These are phyloP conservation scores for Ptychochromis oligacanthus DNA, from an alignment of 2,113 vertebrate species.

Conservation along the genomic window DNA sequence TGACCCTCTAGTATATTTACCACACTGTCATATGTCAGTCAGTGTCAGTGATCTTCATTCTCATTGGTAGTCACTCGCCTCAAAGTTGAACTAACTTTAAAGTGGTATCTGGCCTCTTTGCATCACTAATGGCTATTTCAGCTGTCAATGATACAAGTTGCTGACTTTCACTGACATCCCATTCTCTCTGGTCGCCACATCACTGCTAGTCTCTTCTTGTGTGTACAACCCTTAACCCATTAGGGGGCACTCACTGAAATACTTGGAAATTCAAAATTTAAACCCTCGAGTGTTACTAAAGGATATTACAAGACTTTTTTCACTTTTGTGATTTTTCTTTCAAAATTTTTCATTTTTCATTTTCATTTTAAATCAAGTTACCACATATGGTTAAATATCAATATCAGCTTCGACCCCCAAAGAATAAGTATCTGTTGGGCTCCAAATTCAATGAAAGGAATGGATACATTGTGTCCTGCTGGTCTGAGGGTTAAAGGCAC, in stretches of 20 bases:
- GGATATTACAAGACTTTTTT: neutral
- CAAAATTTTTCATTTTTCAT: neutral
- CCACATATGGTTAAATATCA: neutral
- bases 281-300: neutral
- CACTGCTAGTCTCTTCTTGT: neutral
- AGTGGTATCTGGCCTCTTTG: neutral
- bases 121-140: neutral
- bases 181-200: neutral
- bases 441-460: neutral
- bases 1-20: neutral
- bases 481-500: neutral
- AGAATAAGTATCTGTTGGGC: neutral
- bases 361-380: neutral
- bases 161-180: neutral
- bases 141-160: neutral
- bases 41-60: neutral
- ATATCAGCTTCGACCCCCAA: neutral
- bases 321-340: neutral
- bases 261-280: too few relatives aligned
- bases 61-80: neutral
- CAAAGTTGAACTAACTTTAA: neutral
- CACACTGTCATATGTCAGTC: neutral
- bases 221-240: neutral
- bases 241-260: neutral
- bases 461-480: neutral